Percentiles rank a stretch among this genome's conserved stretches.
phyloP scores from a whole-genome alignment of 1,140 invertebrate genomes.

The Meteorus sp. region DNA sequence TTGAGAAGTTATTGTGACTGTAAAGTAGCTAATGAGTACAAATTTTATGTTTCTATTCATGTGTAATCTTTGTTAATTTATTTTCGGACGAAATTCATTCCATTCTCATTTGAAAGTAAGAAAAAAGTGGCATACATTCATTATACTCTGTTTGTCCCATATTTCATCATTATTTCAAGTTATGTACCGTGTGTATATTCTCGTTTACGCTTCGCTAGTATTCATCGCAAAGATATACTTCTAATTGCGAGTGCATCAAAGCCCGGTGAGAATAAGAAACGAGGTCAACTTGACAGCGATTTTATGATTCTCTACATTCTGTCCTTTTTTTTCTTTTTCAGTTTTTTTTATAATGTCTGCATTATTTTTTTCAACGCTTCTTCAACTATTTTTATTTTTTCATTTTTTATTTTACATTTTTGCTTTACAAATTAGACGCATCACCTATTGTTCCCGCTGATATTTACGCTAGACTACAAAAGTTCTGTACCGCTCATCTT shows the following conservation, averaged over 20 bases:
- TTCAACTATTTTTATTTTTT: too few species aligned
- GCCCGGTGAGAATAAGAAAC: constrained; percentile 7
- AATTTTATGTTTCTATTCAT: too few species aligned
- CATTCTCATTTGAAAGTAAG: too few species aligned
- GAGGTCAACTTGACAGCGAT: constrained; percentile 19
- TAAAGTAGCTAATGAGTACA: too few species aligned
- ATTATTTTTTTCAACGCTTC: too few species aligned
- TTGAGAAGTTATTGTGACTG: constrained; percentile 53
- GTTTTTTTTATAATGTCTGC: too few species aligned
- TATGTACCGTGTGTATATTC: neutral
- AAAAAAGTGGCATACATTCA: too few species aligned
- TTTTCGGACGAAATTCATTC: too few species aligned
- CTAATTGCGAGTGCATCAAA: constrained; percentile 13
- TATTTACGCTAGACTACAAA: constrained; percentile 20
- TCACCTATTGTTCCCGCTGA: constrained; percentile 18
- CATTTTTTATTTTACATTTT: too few species aligned
- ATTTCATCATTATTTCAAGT: neutral
- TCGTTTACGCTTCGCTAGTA: neutral
- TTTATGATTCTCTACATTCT: neutral
- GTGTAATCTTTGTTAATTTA: too few species aligned
- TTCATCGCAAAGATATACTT: neutral
- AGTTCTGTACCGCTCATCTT: constrained; percentile 14
- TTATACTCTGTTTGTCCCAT: neutral
- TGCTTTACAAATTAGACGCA: constrained; percentile 20
- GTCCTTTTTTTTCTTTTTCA: too few species aligned